Percentiles rank a stretch among this genome's conserved stretches.
These are phyloP conservation scores for Tricholauxania praeusta DNA, from an alignment of 2,888 invertebrate genomes.

Conservation along the genomic window DNA sequence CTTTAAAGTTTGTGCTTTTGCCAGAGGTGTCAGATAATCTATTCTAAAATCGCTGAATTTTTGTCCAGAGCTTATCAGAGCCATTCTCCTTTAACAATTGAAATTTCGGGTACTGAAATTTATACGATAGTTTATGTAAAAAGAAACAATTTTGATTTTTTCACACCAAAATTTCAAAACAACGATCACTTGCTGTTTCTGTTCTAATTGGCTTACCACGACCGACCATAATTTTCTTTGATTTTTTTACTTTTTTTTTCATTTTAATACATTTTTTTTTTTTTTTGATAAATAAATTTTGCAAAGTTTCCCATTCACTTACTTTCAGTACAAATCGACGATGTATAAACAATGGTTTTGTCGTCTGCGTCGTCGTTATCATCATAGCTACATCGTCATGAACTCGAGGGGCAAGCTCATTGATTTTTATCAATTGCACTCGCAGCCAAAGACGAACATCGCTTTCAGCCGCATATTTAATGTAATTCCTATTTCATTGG, in stretches of 20 bases:
- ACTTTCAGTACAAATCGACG: conserved; percentile 20
- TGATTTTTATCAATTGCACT: conserved; percentile 28
- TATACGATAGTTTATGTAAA: too few relatives aligned
- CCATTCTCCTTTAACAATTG: too few relatives aligned
- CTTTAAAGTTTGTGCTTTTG: too few relatives aligned
- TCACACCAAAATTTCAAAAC: too few relatives aligned
- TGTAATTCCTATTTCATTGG: conserved; percentile 15
- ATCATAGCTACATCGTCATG: neutral
- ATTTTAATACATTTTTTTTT: neutral
- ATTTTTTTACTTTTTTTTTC: neutral
- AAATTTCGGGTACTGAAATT: too few relatives aligned
- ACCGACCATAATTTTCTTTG: too few relatives aligned
- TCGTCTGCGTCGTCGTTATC: conserved; percentile 1
- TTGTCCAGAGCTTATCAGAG: too few relatives aligned
- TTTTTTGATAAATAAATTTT: conserved; percentile 23
- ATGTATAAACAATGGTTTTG: conserved; percentile 34
- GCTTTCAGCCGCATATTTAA: conserved; percentile 11
- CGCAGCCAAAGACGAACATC: conserved; percentile 7
- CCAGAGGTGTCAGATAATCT: too few relatives aligned
- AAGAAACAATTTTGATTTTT: too few relatives aligned
- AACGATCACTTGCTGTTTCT: too few relatives aligned
- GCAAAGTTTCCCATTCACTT: neutral
- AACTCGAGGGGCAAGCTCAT: conserved; percentile 25
- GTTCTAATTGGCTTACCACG: too few relatives aligned
- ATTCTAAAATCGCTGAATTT: too few relatives aligned